Evolutionary conservation across 2,797 vertebrate species (phyloP).

Genomic region (Melanotaenia pygmaea): DNA sequence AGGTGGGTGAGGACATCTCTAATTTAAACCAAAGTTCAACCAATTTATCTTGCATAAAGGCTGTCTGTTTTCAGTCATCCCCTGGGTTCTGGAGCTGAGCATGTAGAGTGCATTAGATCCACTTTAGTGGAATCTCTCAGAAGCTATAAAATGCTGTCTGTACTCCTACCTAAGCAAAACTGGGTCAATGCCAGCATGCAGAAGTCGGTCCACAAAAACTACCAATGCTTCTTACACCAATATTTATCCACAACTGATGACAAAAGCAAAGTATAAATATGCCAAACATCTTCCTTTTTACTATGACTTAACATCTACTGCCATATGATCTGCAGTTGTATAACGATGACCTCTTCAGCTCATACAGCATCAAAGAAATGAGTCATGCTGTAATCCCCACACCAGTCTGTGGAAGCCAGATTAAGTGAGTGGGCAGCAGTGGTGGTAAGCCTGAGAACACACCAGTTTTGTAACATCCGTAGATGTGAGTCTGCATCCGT

Average conservation of each 20-base stretch:
- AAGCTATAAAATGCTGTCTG: slow-evolving; percentile 35
- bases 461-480: background rate
- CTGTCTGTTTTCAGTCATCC: slow-evolving; percentile 53
- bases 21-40: slow-evolving; percentile 6
- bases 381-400: slow-evolving; percentile 54
- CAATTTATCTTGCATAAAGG: slow-evolving; percentile 53
- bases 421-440: slow-evolving; percentile 34
- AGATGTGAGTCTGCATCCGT: background rate
- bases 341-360: slow-evolving; percentile 53
- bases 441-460: slow-evolving; percentile 4
- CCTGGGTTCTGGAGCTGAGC: slow-evolving; percentile 48
- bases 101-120: slow-evolving; percentile 57
- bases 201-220: slow-evolving; percentile 1
- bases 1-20: background rate
- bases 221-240: slow-evolving; percentile 16
- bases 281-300: background rate
- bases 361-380: slow-evolving; percentile 32
- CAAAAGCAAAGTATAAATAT: slow-evolving; percentile 30
- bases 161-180: slow-evolving; percentile 20
- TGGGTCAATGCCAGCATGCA: slow-evolving; percentile 41
- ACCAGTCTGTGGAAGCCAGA: slow-evolving; percentile 24
- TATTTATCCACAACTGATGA: slow-evolving; percentile 17
- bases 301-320: slow-evolving; percentile 22
- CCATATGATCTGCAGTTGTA: slow-evolving; percentile 58
- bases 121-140: slow-evolving; percentile 44